Evolutionary conservation across 1,140 invertebrate species (phyloP).

Genomic region (Drosophila saltans): DNA sequence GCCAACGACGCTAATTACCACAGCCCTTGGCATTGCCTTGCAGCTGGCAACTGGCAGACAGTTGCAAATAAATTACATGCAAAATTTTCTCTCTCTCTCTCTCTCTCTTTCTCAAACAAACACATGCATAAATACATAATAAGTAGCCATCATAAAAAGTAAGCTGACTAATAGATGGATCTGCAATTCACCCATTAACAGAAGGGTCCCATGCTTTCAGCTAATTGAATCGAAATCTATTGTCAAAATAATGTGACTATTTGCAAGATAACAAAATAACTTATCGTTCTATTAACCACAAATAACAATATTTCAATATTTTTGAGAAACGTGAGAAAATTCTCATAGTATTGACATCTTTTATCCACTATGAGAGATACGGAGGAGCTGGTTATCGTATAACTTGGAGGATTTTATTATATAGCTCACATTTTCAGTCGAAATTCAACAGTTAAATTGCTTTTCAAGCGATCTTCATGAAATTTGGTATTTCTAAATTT

Average conservation of each 20-base stretch:
- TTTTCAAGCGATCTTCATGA: too few species aligned
- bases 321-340: too few species aligned
- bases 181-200: not conserved
- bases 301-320: too few species aligned
- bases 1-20: not conserved
- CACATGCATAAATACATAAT: not conserved
- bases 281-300: too few species aligned
- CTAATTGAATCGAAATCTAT: not conserved
- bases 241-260: not conserved
- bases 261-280: too few species aligned
- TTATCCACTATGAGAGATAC: too few species aligned
- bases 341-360: too few species aligned
- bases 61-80: constrained; percentile 47
- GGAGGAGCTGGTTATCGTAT: too few species aligned
- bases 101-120: not conserved
- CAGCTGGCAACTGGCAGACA: constrained; percentile 23
- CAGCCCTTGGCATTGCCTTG: not conserved
- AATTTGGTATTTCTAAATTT: too few species aligned
- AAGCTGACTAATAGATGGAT: not conserved
- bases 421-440: too few species aligned
- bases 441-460: too few species aligned
- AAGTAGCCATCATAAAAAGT: not conserved
- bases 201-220: not conserved
- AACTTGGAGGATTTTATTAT: too few species aligned
- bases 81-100: constrained; percentile 11